A percentile compares a stretch with the other conserved stretches of the same genome.
Conservation (phyloP, 1,140 invertebrate species). For the Lineus longissimus region DNA sequence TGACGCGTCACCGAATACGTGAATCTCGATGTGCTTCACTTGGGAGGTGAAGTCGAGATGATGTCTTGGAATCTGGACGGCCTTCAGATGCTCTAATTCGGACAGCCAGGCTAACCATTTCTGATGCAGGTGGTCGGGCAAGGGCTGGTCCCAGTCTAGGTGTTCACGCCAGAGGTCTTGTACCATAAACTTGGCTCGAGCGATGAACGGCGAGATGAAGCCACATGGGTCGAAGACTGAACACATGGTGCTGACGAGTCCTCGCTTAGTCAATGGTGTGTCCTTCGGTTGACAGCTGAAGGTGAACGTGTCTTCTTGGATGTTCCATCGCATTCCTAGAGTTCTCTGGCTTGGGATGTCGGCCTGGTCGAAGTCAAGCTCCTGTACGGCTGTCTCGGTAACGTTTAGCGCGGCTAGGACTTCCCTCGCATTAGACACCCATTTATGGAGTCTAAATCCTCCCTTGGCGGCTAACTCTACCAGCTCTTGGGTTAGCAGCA, state of each 20-base stretch:
- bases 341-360: background rate
- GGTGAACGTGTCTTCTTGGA: slow-evolving; percentile 7
- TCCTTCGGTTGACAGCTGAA: background rate
- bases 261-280: background rate
- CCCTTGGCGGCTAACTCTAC: no score
- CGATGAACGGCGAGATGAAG: background rate
- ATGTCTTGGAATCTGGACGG: no score
- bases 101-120: no score
- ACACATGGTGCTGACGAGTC: background rate
- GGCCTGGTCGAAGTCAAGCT: background rate
- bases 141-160: no score
- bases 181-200: background rate
- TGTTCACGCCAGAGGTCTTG: no score
- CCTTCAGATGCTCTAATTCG: no score
- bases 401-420: no score
- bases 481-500: no score
- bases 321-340: slow-evolving; percentile 11
- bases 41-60: no score
- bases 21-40: background rate
- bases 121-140: no score
- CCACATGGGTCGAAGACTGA: background rate
- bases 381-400: background rate
- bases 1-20: slow-evolving; percentile 6
- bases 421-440: no score
- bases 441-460: no score